Evolutionary conservation across 2,797 vertebrate species (phyloP).

Genomic region (Hydrophis major): DNA sequence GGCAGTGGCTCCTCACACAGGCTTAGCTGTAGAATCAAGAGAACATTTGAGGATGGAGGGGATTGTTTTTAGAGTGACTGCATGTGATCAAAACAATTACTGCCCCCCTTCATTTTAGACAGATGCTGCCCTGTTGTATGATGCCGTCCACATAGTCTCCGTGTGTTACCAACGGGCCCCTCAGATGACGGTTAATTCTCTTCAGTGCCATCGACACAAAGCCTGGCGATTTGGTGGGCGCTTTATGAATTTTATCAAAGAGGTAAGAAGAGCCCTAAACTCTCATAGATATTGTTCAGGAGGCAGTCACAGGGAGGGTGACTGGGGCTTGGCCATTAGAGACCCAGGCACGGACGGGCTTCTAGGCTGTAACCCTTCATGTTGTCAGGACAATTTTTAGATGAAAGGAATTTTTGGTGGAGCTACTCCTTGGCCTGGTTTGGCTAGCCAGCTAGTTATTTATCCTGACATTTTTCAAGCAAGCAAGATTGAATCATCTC

Average conservation of each 20-base stretch:
- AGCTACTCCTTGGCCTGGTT: neutral
- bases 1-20: neutral
- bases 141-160: conserved; percentile 97
- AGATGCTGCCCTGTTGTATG: conserved; percentile 96
- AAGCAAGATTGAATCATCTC: neutral
- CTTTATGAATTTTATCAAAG: conserved; percentile 99
- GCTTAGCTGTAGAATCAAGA: neutral
- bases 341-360: neutral
- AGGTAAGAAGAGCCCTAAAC: conserved; percentile 74
- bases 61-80: neutral
- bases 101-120: conserved; percentile 88
- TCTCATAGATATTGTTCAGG: neutral
- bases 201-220: conserved; percentile 98
- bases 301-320: neutral
- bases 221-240: conserved; percentile 97
- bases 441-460: neutral
- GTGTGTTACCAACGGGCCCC: conserved; percentile 96
- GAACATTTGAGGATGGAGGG: neutral
- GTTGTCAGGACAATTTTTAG: neutral
- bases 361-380: neutral
- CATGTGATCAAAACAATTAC: conserved; percentile 66
- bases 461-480: neutral
- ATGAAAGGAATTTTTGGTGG: neutral
- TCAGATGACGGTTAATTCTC: conserved; percentile 97
- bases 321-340: fast-evolving